Conservation (phyloP, 1,140 invertebrate genomes). For the Myzus persicae region DNA sequence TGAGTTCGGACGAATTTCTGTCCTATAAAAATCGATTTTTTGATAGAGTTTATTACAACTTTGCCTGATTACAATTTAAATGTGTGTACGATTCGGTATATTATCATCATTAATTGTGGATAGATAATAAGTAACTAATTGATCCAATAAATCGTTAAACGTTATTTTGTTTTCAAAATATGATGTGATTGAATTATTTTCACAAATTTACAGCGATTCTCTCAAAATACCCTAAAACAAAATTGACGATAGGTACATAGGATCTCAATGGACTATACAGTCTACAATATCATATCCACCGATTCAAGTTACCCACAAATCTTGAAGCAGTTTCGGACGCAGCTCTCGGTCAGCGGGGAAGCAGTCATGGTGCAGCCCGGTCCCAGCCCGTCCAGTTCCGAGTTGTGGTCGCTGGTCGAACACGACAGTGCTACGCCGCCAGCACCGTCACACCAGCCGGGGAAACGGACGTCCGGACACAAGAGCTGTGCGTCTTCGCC, state of each 20-base stretch:
- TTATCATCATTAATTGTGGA: too few species aligned
- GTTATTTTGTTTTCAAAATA: background rate
- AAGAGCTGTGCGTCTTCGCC: slow-evolving; percentile 2
- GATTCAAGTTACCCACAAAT: background rate
- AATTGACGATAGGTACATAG: background rate
- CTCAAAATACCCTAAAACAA: background rate
- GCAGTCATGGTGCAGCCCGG: background rate
- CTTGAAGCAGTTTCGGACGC: slow-evolving; percentile 37
- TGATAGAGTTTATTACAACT: too few species aligned
- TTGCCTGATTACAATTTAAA: too few species aligned
- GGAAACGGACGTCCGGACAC: background rate
- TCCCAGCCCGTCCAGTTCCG: background rate
- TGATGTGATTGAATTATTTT: background rate
- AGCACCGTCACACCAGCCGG: background rate
- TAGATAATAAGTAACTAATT: too few species aligned
- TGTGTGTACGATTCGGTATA: too few species aligned
- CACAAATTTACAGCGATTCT: background rate
- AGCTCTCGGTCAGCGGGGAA: background rate
- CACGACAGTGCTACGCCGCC: background rate
- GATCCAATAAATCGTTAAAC: background rate
- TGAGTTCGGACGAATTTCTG: too few species aligned
- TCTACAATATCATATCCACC: too few species aligned
- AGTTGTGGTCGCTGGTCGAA: background rate
- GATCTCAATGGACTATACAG: too few species aligned
- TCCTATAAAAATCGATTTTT: too few species aligned